A percentile compares a stretch with the other conserved stretches of the same genome.
phyloP scores from a whole-genome alignment of 1,140 invertebrate genomes.

The Polypedilum pembai region DNA sequence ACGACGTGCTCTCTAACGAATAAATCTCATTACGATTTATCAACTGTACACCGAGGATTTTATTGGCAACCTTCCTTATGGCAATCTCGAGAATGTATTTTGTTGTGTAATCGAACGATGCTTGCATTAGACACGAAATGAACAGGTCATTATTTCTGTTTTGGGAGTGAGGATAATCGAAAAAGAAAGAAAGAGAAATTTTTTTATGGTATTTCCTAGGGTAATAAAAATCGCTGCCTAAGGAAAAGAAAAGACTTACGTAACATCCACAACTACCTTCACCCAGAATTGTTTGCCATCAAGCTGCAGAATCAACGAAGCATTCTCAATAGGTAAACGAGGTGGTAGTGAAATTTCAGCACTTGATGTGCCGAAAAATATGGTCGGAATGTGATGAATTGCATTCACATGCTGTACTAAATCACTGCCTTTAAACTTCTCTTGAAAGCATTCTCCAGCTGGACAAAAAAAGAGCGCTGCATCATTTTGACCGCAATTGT shows the following conservation, averaged over 20 bases:
- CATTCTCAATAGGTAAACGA: slow-evolving; percentile 29
- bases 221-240: not conserved
- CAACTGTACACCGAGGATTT: slow-evolving; percentile 8
- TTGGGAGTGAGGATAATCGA: not conserved
- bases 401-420: slow-evolving; percentile 31
- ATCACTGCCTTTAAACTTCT: not conserved
- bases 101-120: slow-evolving; percentile 1
- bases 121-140: slow-evolving; percentile 24
- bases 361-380: slow-evolving; percentile 30
- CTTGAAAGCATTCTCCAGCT: slow-evolving; percentile 3
- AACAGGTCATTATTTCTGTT: slow-evolving; percentile 28
- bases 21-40: slow-evolving; percentile 27
- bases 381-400: slow-evolving; percentile 30
- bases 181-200: not conserved
- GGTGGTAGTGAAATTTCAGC: slow-evolving; percentile 30
- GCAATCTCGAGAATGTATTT: slow-evolving; percentile 24
- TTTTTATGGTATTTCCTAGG: not conserved
- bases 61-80: slow-evolving; percentile 15
- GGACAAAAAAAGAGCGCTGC: slow-evolving; percentile 25
- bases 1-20: not conserved
- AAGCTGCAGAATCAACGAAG: slow-evolving; percentile 29
- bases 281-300: slow-evolving; percentile 30
- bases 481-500: not conserved
- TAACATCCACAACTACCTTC: slow-evolving; percentile 25
- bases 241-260: not conserved